Percentiles rank a stretch among this genome's conserved stretches.
These are phyloP conservation scores for Peribatodes rhomboidaria DNA, from an alignment of 2,888 invertebrate species.

Conservation along the genomic window DNA sequence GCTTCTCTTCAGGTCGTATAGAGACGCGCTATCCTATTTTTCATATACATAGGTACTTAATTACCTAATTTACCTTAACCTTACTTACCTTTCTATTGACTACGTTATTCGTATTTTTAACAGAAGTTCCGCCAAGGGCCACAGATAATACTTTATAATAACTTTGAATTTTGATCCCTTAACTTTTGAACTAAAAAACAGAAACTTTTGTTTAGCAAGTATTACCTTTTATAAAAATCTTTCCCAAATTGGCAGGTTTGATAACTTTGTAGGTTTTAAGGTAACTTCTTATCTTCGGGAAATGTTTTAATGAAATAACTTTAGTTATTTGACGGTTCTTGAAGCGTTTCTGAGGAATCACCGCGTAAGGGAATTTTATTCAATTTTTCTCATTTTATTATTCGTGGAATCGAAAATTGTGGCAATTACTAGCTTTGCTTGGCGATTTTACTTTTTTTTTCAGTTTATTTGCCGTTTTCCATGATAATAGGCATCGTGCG, in stretches of 20 bases:
- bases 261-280: background rate
- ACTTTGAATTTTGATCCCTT: background rate
- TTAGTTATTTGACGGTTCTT: constrained; percentile 7
- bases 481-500: too few relatives aligned
- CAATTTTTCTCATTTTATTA: background rate
- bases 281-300: constrained; percentile 6
- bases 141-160: background rate
- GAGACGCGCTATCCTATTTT: too few relatives aligned
- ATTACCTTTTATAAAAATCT: background rate
- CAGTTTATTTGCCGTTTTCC: too few relatives aligned
- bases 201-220: background rate
- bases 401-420: background rate
- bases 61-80: too few relatives aligned
- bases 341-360: background rate
- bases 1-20: too few relatives aligned
- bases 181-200: background rate
- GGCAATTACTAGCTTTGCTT: background rate
- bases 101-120: background rate
- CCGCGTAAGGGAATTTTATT: background rate
- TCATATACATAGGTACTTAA: too few relatives aligned
- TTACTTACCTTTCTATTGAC: too few relatives aligned
- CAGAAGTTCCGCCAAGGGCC: background rate
- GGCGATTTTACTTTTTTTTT: background rate
- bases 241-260: background rate
- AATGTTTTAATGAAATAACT: constrained; percentile 37